These are phyloP conservation scores for Bugula neritina DNA, from an alignment of 2,888 invertebrate genomes.

Conservation along the genomic window DNA sequence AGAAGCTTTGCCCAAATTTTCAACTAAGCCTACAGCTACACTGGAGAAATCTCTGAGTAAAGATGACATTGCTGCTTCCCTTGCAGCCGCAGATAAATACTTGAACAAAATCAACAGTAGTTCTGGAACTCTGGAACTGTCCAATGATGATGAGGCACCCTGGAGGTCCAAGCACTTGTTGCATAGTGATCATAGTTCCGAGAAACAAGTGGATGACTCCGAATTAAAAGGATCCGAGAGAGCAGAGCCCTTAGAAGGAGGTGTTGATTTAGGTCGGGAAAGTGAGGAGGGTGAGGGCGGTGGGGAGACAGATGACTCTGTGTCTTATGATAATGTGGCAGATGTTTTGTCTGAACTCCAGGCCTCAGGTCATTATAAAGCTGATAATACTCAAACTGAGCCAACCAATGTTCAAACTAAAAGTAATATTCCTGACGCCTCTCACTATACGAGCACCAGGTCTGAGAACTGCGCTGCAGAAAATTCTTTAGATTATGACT, in stretches of 20 bases:
- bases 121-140: neutral
- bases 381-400: neutral
- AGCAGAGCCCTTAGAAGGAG: neutral
- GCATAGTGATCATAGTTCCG: neutral
- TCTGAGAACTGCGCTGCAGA: neutral
- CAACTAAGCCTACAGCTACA: neutral
- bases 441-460: neutral
- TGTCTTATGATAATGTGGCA: slow-evolving; percentile 27
- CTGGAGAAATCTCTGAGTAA: slow-evolving; percentile 16
- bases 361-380: slow-evolving; percentile 8
- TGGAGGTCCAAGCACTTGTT: neutral
- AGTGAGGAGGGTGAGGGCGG: slow-evolving; percentile 43
- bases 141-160: neutral
- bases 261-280: neutral
- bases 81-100: slow-evolving; percentile 19
- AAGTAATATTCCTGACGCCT: neutral
- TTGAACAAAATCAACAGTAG: slow-evolving; percentile 6
- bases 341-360: slow-evolving; percentile 24
- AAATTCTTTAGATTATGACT: slow-evolving; percentile 9
- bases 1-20: neutral
- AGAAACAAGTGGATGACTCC: neutral
- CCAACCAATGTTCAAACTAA: neutral
- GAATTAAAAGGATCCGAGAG: neutral
- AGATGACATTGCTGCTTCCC: slow-evolving; percentile 14
- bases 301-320: slow-evolving; percentile 36